Conservation (phyloP, 2,113 vertebrate species). For the Engystomops pustulosus region DNA sequence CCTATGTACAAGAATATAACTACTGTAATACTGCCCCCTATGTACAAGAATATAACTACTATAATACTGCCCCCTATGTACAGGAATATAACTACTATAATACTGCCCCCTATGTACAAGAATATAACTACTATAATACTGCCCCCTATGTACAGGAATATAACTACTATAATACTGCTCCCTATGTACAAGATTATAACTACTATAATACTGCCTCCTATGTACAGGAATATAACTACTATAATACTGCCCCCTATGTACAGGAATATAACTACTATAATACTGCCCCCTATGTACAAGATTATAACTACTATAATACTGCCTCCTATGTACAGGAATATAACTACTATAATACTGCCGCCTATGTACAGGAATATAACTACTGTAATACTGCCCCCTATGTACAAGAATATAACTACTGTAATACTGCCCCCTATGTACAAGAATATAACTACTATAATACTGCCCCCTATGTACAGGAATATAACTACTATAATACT, state of each 20-base stretch:
- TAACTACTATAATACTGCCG: neutral
- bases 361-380: neutral
- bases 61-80: neutral
- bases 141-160: neutral
- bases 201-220: neutral
- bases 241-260: neutral
- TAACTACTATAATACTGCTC: constrained; percentile 12
- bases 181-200: neutral
- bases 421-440: too few relatives aligned
- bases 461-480: too few relatives aligned
- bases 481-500: too few relatives aligned
- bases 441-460: too few relatives aligned
- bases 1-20: constrained; percentile 7
- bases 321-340: neutral
- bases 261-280: constrained; percentile 8
- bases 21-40: neutral
- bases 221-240: neutral
- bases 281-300: neutral
- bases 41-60: neutral
- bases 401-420: neutral
- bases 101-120: constrained; percentile 1
- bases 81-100: constrained; percentile 10
- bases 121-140: constrained; percentile 6
- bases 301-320: constrained; percentile 6
- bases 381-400: constrained; percentile 2